Base-by-base conservation (phyloP, 2,113 vertebrate genomes). In the Geococcyx californianus region DNA sequence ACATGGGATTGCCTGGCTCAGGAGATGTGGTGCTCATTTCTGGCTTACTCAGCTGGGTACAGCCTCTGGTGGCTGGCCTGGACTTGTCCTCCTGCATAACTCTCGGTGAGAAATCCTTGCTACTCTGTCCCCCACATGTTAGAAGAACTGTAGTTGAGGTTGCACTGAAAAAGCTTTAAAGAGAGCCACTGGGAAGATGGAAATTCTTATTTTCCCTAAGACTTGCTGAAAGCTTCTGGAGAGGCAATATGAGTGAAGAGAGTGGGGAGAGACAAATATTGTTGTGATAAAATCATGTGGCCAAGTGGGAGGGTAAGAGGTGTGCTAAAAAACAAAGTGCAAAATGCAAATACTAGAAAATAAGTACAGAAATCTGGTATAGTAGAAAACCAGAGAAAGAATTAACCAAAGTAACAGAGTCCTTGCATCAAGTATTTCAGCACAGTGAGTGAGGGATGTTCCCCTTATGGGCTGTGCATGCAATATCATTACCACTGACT, bases 81-180 rank as follows among this genome's bases (percentile, higher is more conserved):
- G 34, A 26, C 18, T 47, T 64, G 20, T 44, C 70, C 52, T 58
- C 63, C 49, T 76, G 36, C 40, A 31, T 58, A 62, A 33, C 36
- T 34, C 17, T 9, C 8, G 18, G n/a, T 80, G 33, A 86, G 67
- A 86, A 94, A 73, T 64, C 49, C 60, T 49, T 84, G 42, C 45
- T 83, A 3, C 51, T 68, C 9, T 1, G 33, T 64, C n/a, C 12
- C 18, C 49, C 1, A 1, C 24, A 2, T 3, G 0, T 54, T 33
- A 74, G 40, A 14, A 58, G 64, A 52, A n/a, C 45, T 80, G 42
- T 44, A 60, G 72, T 5, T 75, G 44, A 15, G 25, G n/a, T 56
- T 52, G 36, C 34, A 29, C 6, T 58, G 36, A 62, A 72, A 58
- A 86, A 40, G 7, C 31, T 73, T 85, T 85, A 56, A 79, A 42